These are phyloP conservation scores for Podarcis muralis DNA, from an alignment of 2,113 vertebrate genomes.

Conservation along the genomic window DNA sequence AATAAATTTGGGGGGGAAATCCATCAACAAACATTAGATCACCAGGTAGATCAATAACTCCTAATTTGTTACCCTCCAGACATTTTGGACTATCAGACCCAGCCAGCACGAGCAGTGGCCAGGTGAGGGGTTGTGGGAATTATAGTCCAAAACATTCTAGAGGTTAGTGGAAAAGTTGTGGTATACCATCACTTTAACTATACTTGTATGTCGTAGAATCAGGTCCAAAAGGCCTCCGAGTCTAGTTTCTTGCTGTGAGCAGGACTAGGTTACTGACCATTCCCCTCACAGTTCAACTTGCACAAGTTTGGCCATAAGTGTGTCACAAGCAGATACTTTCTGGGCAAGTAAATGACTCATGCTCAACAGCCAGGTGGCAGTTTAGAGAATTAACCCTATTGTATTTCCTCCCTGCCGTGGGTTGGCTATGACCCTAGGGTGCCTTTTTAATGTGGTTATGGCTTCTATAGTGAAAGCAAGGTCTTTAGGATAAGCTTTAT, in stretches of 20 bases:
- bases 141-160: not conserved
- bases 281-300: not conserved
- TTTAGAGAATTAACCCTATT: not conserved
- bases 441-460: slow-evolving; percentile 28
- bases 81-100: not conserved
- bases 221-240: not conserved
- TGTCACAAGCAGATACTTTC: not conserved
- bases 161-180: not conserved
- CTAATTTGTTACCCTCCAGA: not conserved
- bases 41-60: not conserved
- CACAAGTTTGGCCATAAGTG: not conserved
- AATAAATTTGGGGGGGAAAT: too few relatives aligned
- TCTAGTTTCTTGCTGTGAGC: not conserved
- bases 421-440: slow-evolving; percentile 8
- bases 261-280: not conserved
- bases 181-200: not conserved
- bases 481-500: slow-evolving; percentile 55
- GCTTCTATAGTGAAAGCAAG: rapidly evolving
- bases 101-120: not conserved
- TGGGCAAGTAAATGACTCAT: not conserved
- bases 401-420: not conserved
- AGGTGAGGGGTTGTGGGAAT: not conserved
- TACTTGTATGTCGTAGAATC: not conserved
- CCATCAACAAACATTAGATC: too few relatives aligned
- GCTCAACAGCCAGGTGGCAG: rapidly evolving